These are phyloP conservation scores for Egretta garzetta DNA, from an alignment of 2,113 vertebrate species.

Conservation along the genomic window DNA sequence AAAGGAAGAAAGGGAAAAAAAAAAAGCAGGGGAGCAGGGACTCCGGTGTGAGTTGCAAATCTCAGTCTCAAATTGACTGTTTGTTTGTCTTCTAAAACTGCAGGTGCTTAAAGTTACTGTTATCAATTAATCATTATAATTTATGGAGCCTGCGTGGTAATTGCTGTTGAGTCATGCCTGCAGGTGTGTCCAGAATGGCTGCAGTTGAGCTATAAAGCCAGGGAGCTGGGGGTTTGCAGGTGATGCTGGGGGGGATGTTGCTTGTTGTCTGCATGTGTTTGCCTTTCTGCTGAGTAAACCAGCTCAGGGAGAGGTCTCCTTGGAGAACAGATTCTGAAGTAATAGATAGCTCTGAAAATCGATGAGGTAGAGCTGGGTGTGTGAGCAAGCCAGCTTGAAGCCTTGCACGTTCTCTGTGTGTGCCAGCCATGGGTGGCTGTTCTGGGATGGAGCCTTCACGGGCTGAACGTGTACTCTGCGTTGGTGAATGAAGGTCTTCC, in stretches of 20 bases:
- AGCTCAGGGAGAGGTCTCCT: neutral
- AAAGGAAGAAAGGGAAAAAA: no score
- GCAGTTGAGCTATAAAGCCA: neutral
- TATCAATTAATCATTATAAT: neutral
- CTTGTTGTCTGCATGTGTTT: rapidly evolving
- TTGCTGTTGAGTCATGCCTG: neutral
- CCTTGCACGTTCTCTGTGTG: rapidly evolving
- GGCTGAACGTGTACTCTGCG: rapidly evolving
- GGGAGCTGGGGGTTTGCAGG: rapidly evolving
- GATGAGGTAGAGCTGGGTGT: neutral
- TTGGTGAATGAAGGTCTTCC: neutral
- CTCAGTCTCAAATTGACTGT: neutral
- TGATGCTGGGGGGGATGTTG: neutral
- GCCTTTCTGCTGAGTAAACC: neutral
- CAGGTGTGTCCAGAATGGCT: neutral
- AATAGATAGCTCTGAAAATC: rapidly evolving
- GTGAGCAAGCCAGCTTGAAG: rapidly evolving
- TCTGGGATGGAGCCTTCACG: neutral
- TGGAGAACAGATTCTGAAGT: rapidly evolving
- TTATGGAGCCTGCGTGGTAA: neutral
- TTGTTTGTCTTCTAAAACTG: neutral
- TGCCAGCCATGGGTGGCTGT: neutral
- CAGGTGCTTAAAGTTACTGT: neutral
- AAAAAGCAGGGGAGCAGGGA: neutral
- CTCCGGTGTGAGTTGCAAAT: neutral